phyloP scores from a whole-genome alignment of 1,140 invertebrate genomes.

The Drosophila ercepeae region DNA sequence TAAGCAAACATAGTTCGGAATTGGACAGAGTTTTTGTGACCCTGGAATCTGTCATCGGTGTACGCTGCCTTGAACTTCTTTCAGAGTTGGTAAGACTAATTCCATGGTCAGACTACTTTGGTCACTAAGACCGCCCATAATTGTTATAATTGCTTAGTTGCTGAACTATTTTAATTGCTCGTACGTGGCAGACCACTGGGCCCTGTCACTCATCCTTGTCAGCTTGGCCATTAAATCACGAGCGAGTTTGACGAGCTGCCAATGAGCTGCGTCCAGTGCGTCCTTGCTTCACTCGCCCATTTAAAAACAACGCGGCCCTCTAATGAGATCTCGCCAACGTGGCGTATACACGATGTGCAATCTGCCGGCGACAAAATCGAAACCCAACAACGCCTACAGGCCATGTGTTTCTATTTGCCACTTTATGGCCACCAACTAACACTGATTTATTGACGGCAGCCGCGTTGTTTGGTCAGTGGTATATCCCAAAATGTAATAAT shows the following conservation, averaged over 20 bases:
- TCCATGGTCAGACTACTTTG: slow-evolving; percentile 7
- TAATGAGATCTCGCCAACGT: slow-evolving; percentile 42
- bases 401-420: slow-evolving; percentile 32
- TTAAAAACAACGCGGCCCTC: slow-evolving; percentile 27
- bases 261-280: slow-evolving; percentile 11
- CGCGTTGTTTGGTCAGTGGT: not conserved
- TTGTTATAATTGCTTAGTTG: slow-evolving; percentile 65
- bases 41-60: slow-evolving; percentile 1
- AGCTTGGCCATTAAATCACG: slow-evolving; percentile 57
- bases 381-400: slow-evolving; percentile 1
- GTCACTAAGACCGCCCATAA: not conserved
- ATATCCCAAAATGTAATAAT: not conserved
- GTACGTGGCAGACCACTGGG: slow-evolving; percentile 14
- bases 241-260: slow-evolving; percentile 52
- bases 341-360: slow-evolving; percentile 32
- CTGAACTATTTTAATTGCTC: slow-evolving; percentile 58
- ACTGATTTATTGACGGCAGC: slow-evolving; percentile 30
- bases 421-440: slow-evolving; percentile 31
- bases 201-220: slow-evolving; percentile 11
- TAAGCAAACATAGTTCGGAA: slow-evolving; percentile 27
- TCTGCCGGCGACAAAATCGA: slow-evolving; percentile 6
- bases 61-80: slow-evolving; percentile 12
- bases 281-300: slow-evolving; percentile 3
- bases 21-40: slow-evolving; percentile 18
- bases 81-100: slow-evolving; percentile 2